Base-by-base conservation (phyloP, 2,888 invertebrate species). In the Protonemura montana region DNA sequence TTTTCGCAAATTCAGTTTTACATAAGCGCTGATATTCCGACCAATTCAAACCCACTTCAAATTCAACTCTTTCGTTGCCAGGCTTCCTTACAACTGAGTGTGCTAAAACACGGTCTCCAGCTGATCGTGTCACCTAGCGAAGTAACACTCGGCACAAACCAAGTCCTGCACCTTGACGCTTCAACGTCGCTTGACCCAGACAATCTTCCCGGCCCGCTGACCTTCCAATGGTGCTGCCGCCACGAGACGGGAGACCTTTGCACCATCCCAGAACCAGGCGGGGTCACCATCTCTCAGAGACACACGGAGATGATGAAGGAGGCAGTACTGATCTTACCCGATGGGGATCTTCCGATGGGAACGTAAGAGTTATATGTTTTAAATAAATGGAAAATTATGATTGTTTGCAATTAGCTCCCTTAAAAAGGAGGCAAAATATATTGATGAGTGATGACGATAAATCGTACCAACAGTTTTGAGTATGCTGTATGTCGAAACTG, bases 151-250 rank as follows among this genome's bases (percentile, higher is more conserved):
- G 88, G 88, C 26, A 87, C 88, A 2, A 86, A 83, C 35, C 88
- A 87, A 26, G 29, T 35, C 10, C 82, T 88, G 26, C 42, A 86
- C 16, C 76, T 88, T 27, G 88, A 88, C 80, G 88, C 86, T 7
- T 87, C 87, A 21, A 29, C 26, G 28, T 88, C 88, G 3, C 35
- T 80, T 2, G 88, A 88, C 30, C 76, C 85, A 25, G 87, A 87
- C 78, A 86, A 76, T 13, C 78, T 78, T 13, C 82, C 86, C 29
- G 88, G 85, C 25, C 28, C 59, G n/a, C 29, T 87, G n/a, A 80
- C 86, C 86, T 87, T 86, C 76, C 85, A 26, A 28, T 88, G 88
- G 88, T 85, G 87, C 76, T 88, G 88, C 41, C 82, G 30, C 1
- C 42, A 29, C 21, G 41, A 76, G 59, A n/a, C 29, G 25, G 86